Percentiles rank a stretch among this genome's conserved stretches.
These are phyloP conservation scores for Azemiops feae DNA, from an alignment of 2,113 vertebrate species.

Conservation along the genomic window DNA sequence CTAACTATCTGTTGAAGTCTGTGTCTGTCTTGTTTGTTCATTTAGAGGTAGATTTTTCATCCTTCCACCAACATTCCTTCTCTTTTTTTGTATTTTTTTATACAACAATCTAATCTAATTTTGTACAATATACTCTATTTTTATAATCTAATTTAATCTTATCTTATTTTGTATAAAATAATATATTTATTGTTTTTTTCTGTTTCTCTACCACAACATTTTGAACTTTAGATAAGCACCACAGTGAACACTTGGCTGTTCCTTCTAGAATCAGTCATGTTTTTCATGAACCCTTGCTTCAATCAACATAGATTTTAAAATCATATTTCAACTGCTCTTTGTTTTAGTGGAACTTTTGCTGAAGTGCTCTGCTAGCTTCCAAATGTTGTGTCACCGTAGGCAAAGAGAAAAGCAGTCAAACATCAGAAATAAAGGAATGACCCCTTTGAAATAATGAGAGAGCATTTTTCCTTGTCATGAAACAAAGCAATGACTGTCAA, in stretches of 20 bases:
- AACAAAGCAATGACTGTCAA: not conserved
- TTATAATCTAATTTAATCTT: not conserved
- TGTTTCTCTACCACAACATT: not conserved
- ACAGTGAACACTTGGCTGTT: not conserved
- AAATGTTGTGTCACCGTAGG: not conserved
- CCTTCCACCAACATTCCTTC: not conserved
- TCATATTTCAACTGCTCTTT: not conserved
- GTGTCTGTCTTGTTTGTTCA: not conserved
- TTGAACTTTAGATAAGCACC: not conserved
- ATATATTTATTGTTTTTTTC: not conserved
- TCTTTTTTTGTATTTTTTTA: not conserved
- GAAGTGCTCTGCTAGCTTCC: not conserved
- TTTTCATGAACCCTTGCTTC: not conserved
- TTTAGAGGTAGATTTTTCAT: not conserved
- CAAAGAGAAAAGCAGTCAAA: not conserved
- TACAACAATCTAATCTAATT: not conserved
- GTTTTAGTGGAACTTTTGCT: not conserved
- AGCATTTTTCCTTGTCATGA: not conserved
- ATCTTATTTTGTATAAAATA: not conserved
- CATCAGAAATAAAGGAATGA: not conserved
- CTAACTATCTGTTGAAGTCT: not conserved
- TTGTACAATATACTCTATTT: not conserved
- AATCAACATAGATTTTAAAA: not conserved
- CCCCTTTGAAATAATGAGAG: not conserved
- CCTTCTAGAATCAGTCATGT: not conserved